A percentile compares a stretch with the other conserved stretches of the same genome.
phyloP scores from a whole-genome alignment of 2,113 vertebrate species.

The Rhea americana region DNA sequence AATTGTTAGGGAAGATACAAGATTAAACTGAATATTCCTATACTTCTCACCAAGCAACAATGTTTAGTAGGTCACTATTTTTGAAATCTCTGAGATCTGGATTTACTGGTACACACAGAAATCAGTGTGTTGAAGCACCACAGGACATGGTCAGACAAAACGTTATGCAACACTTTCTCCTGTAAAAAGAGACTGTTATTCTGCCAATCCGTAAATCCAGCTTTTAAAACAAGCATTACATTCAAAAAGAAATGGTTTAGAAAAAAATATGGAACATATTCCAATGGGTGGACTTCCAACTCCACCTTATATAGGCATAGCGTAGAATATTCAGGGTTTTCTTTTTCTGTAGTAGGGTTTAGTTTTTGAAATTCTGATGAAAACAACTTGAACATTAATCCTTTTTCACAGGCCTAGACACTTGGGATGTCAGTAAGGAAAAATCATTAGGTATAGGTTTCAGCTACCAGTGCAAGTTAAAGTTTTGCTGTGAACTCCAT shows the following conservation, averaged over 20 bases:
- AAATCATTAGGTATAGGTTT: not conserved
- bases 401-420: not conserved
- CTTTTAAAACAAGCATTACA: conserved; percentile 40
- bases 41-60: not conserved
- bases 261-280: not conserved
- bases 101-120: not conserved
- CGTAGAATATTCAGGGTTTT: not conserved
- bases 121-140: not conserved
- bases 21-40: not conserved
- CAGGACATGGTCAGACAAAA: conserved; percentile 14
- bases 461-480: not conserved
- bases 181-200: conserved; percentile 48
- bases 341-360: not conserved
- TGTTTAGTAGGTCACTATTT: not conserved
- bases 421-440: not conserved
- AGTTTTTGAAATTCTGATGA: not conserved
- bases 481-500: not conserved
- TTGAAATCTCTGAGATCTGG: not conserved
- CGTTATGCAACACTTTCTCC: conserved; percentile 39
- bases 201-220: conserved; percentile 38
- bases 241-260: conserved; percentile 40
- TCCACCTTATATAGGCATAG: not conserved
- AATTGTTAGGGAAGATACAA: not conserved
- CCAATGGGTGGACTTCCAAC: conserved; percentile 23
- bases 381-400: not conserved